Base-by-base conservation (phyloP, 1,140 invertebrate genomes). In the Megathymus violae region DNA sequence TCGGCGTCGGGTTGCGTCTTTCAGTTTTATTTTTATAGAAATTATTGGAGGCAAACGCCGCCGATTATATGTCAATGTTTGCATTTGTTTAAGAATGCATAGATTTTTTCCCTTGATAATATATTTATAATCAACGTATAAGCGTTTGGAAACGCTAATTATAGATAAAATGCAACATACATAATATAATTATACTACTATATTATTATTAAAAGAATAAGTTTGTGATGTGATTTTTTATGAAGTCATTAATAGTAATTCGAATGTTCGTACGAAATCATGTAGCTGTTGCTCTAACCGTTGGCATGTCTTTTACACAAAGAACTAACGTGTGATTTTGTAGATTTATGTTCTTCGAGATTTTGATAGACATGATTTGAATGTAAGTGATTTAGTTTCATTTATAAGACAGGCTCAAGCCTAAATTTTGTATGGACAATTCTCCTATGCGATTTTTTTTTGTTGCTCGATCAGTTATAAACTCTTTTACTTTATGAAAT, bases 81-180 rank as follows among this genome's bases (percentile, higher is more conserved):
- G 83, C 82, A 88, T 86, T 86, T 88, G 82, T 88, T 88, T 85
- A 88, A 88, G 70, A 88, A 86, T 88, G 85, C 82, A 77, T 76
- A 81, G 68, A 66, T 64, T 76, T 75, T 41, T 80, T 84, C 65
- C 67, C 77, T 81, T 74, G 62, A 72, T 76, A 74, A 75, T 64
- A 67, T 75, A 54, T 63, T 73, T 73, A 66, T 67, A 36, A 69
- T 58, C 17, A 66, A 73, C 62, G 61, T 71, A 74, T 67, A 74
- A 17, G 70, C 71, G 70, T 76, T 48, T 15, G 65, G 34, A 64
- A 71, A 46, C 64, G 77, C 61, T 73, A 74, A 50, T 66, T 76
- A 54, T 74, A 69, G 76, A 48, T 61, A 52, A 52, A 19, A 27
- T n/a, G 44, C 44, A 47, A 62, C 16, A 64, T 60, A 51, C 51